These are phyloP conservation scores for Novumbra hubbsi DNA, from an alignment of 2,797 vertebrate genomes.

Conservation along the genomic window DNA sequence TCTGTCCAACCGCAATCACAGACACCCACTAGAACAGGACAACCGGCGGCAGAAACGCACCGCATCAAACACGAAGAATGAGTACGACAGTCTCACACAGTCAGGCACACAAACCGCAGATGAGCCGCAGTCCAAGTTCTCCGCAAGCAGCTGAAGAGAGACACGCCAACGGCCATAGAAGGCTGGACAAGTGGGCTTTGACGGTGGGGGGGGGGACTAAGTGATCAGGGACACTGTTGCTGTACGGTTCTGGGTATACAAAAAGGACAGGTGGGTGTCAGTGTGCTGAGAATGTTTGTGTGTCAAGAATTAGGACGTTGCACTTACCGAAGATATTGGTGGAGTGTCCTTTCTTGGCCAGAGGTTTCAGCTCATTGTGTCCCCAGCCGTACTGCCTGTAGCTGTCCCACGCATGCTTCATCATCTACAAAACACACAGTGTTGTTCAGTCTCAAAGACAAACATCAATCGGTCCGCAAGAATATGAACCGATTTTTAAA, in stretches of 20 bases:
- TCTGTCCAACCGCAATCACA: constrained; percentile 20
- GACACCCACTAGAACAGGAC: constrained; percentile 10
- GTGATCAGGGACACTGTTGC: background rate
- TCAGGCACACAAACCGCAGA: background rate
- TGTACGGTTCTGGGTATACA: background rate
- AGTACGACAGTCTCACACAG: background rate
- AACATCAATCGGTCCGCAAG: background rate
- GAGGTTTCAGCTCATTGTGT: constrained; percentile 97
- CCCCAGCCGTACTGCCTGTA: constrained; percentile 98
- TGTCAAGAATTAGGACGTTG: constrained; percentile 1
- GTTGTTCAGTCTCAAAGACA: background rate
- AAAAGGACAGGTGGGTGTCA: constrained; percentile 5
- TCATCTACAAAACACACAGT: constrained; percentile 82
- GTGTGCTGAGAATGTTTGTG: constrained; percentile 14
- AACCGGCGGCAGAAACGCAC: constrained; percentile 15
- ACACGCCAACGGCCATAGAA: constrained; percentile 3
- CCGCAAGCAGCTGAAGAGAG: constrained; percentile 25
- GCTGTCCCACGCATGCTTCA: constrained; percentile 99
- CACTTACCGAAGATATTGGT: constrained; percentile 98
- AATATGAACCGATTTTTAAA: too few species aligned
- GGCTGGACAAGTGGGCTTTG: background rate
- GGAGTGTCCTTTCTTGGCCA: constrained; percentile 97
- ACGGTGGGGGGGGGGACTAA: background rate
- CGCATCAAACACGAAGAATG: constrained; percentile 48
- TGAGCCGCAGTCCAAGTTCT: constrained; percentile 2